These are phyloP conservation scores for Meteorus cinctellus DNA, from an alignment of 2,888 invertebrate genomes.

Conservation along the genomic window DNA sequence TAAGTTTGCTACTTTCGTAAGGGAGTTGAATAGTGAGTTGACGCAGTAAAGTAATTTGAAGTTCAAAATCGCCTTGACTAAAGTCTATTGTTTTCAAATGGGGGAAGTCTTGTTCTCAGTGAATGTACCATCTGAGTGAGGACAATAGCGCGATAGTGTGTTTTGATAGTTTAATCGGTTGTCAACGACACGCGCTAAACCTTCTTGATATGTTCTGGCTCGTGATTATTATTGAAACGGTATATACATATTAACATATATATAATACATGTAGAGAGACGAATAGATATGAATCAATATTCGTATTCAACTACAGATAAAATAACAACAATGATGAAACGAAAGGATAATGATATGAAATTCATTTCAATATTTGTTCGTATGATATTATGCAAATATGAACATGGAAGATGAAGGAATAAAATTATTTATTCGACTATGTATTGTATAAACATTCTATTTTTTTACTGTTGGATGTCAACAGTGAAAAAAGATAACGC, in stretches of 20 bases:
- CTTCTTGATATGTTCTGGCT: background rate
- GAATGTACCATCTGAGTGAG: background rate
- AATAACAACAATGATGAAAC: background rate
- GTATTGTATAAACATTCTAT: too few relatives aligned
- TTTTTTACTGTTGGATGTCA: too few relatives aligned
- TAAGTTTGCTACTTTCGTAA: too few relatives aligned
- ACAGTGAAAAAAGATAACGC: too few relatives aligned
- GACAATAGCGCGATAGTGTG: conserved; percentile 7
- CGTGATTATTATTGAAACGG: background rate
- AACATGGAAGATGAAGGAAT: background rate
- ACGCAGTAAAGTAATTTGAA: conserved; percentile 17
- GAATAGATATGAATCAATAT: background rate
- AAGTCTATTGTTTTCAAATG: conserved; percentile 32
- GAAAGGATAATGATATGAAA: background rate
- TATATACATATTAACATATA: background rate
- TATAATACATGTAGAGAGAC: background rate
- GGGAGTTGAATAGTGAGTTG: too few relatives aligned
- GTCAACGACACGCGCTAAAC: conserved; percentile 4
- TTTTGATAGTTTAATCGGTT: conserved; percentile 15
- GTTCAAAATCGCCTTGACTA: conserved; percentile 24
- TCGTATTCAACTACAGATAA: background rate
- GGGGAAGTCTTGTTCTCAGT: background rate
- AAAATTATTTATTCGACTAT: too few relatives aligned
- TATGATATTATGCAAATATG: background rate
- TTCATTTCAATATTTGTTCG: background rate